Percentiles rank a stretch among this genome's conserved stretches.
Evolutionary conservation across 2,888 invertebrate genomes (phyloP).

Genomic region (Diplolepis rosae): DNA sequence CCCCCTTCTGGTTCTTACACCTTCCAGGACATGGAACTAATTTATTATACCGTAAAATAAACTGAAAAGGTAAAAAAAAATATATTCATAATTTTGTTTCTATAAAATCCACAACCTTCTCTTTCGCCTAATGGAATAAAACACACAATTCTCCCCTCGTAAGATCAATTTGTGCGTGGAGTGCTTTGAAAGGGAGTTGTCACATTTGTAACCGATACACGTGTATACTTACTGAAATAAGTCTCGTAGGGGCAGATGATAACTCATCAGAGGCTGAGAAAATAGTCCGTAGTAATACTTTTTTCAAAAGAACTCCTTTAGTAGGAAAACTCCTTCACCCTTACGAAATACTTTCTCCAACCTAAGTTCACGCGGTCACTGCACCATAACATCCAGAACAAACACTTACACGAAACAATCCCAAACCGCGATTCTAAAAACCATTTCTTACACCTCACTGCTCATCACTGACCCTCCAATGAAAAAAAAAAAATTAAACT

Average conservation of each 20-base stretch:
- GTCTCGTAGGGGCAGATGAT: background rate
- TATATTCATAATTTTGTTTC: background rate
- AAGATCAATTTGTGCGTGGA: background rate
- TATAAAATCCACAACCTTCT: too few species aligned
- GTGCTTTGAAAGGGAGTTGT: background rate
- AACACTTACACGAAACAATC: constrained; percentile 18
- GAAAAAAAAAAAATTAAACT: too few species aligned
- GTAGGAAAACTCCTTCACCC: background rate
- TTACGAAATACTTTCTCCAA: background rate
- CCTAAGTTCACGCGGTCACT: constrained; percentile 5
- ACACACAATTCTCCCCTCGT: background rate
- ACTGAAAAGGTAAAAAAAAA: background rate
- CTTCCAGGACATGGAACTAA: too few species aligned
- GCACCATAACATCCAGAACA: constrained; percentile 19
- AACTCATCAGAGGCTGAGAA: constrained; percentile 6
- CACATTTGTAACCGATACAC: constrained; percentile 1
- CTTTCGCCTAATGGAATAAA: background rate
- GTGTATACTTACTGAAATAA: constrained; percentile 4
- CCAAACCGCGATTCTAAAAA: constrained; percentile 7
- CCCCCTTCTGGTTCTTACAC: too few species aligned
- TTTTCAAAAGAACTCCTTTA: background rate
- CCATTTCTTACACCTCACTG: constrained; percentile 13
- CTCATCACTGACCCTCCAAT: background rate
- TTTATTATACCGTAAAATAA: too few species aligned
- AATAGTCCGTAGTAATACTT: background rate